phyloP scores from a whole-genome alignment of 2,113 vertebrate species.

The Electrona antarctica region DNA sequence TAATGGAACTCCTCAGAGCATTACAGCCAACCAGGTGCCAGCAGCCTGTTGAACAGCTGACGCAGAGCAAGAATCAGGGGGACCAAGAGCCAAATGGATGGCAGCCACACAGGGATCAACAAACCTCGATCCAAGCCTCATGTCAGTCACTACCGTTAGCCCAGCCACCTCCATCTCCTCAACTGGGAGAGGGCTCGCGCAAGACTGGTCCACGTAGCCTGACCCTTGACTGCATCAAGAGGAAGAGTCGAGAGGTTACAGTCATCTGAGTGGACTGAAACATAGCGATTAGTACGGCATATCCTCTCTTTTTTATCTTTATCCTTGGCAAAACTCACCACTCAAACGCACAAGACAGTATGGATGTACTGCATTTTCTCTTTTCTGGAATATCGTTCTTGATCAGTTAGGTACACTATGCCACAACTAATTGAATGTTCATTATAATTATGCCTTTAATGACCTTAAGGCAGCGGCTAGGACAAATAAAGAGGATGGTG shows the following conservation, averaged over 20 bases:
- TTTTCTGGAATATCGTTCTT: too few relatives aligned
- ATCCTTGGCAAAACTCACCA: too few relatives aligned
- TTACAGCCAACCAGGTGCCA: conserved; percentile 74
- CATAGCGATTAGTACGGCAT: background rate
- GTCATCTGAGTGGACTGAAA: conserved; percentile 75
- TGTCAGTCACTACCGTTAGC: conserved; percentile 48
- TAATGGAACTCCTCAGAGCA: conserved; percentile 83
- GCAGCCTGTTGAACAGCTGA: conserved; percentile 13
- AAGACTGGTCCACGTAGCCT: conserved; percentile 75
- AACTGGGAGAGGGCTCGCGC: conserved; percentile 61
- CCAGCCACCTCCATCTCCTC: conserved; percentile 50
- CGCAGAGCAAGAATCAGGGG: conserved; percentile 42
- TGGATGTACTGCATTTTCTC: too few relatives aligned
- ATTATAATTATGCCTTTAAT: too few relatives aligned
- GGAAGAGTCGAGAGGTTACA: conserved; percentile 84
- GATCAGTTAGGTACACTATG: too few relatives aligned
- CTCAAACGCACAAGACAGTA: too few relatives aligned
- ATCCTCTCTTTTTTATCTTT: too few relatives aligned
- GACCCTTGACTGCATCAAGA: conserved; percentile 83
- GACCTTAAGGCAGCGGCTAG: too few relatives aligned
- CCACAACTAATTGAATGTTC: too few relatives aligned
- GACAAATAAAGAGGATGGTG: too few relatives aligned
- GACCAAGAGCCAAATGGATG: conserved; percentile 17
- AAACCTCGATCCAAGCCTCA: conserved; percentile 50
- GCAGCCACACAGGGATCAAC: conserved; percentile 19